Base-by-base conservation (phyloP, 2,113 vertebrate genomes). In the Elephas maximus region DNA sequence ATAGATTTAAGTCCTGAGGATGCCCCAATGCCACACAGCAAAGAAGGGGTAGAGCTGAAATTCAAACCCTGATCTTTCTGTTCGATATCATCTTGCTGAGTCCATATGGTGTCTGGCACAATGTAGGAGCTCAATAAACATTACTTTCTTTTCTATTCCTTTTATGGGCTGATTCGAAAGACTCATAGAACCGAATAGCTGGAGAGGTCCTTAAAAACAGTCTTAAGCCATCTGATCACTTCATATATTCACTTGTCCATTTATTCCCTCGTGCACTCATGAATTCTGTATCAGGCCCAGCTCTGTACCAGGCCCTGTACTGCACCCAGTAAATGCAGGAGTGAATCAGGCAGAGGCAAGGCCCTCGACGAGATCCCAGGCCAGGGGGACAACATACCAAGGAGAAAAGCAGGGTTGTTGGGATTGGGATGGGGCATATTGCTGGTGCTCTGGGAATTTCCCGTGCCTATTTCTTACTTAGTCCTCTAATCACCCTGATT, bases 101-200 rank as follows among this genome's bases (percentile, higher is more conserved):
- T 37, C 37, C 37, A 37, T 60, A 5, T n/a, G 10, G 83, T n/a
- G 83, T 44, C 74, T 69, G 26, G 41, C 17, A 30, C 24, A 5
- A 17, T 37, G 48, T 37, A 67, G 80, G 28, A 74, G 33, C 51
- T 89, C 62, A 44, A 17, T 73, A 37, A 28, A 77, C 1, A 23
- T 83, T 26, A 82, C 21, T 79, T 81, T 95, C 67, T 77, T 78
- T 60, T 33, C 1, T 80, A 51, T 92, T 73, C 24, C 67, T 84
- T 83, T 88, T 73, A 76, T 74, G 73, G 77, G 33, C 45, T 24
- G 71, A 28, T 89, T 91, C 91, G 81, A 88, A 88, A 92, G 51
- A 60, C 92, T 85, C 28, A 0, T 8, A 8, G 76, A 76, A 57
- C 84, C 76, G 10, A 30, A 14, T 8, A 33, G 17, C 77, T 48